phyloP scores from a whole-genome alignment of 2,113 vertebrate species.

The Lasiurus cinereus region DNA sequence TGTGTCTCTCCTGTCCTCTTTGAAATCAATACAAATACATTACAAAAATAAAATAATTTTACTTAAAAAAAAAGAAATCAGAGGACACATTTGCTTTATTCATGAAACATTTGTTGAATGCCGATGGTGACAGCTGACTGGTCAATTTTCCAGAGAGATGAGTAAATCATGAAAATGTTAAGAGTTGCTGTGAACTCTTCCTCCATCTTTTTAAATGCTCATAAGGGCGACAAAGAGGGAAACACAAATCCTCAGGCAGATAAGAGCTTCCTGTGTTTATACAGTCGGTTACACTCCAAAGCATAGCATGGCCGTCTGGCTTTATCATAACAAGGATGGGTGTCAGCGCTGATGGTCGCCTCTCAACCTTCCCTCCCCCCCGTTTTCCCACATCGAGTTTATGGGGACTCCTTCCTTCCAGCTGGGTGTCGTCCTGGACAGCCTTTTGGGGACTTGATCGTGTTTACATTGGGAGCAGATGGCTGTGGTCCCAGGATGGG shows the following conservation, averaged over 20 bases:
- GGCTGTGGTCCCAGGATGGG: background rate
- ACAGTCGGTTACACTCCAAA: constrained; percentile 26
- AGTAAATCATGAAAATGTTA: constrained; percentile 20
- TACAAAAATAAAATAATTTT: too few species aligned
- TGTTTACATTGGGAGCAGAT: background rate
- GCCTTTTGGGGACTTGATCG: background rate
- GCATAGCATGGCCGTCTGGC: constrained; percentile 17
- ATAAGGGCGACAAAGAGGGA: background rate
- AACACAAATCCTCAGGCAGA: background rate
- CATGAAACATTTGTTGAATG: constrained; percentile 15
- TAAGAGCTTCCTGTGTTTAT: constrained; percentile 14
- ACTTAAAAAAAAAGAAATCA: background rate
- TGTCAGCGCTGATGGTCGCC: background rate
- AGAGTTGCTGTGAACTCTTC: background rate
- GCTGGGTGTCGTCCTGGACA: background rate
- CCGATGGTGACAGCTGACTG: background rate
- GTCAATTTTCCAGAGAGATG: constrained; percentile 59
- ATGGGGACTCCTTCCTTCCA: constrained; percentile 11
- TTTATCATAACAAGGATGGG: constrained; percentile 27
- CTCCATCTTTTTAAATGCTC: constrained; percentile 46
- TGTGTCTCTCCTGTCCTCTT: too few species aligned
- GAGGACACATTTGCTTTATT: constrained; percentile 13
- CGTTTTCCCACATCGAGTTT: constrained; percentile 35
- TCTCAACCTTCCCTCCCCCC: constrained; percentile 29
- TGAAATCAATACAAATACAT: too few species aligned